Base-by-base conservation (phyloP, 2,888 invertebrate species). In the Drosophila diplacantha region DNA sequence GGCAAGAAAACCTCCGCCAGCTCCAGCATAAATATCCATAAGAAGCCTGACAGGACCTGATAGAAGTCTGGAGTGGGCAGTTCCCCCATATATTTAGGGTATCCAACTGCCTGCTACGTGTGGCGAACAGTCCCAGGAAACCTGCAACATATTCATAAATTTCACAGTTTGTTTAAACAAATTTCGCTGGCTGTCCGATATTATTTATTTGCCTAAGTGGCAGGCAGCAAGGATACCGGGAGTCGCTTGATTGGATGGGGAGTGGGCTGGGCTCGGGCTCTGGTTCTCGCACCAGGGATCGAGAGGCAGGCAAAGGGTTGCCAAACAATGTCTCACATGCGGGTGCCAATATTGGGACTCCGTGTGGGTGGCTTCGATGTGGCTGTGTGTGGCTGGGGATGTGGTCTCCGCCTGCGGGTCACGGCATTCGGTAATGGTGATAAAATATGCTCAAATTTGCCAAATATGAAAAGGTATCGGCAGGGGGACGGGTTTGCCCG, bases 391-490 rank as follows among this genome's bases (percentile, higher is more conserved):
- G 29, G 34, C 34, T 43, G 50, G 22, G 44, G 38, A 39, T 22
- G 46, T 35, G 52, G 47, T 34, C 32, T 49, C 32, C 59, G 76
- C 77, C 77, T 77, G 81, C 75, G 83, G 77, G 77, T 83, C 83
- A 81, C 61, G 62, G 51, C 56, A 65, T 71, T 69, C 53, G 63
- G 71, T 83, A 84, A 85, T 83, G 83, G 83, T 83, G 85, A 85
- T 85, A 85, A 85, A 85, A 85, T 85, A 85, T 84, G 82, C 84
- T 82, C 81, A 83, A 81, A 81, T 83, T 83, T 81, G 81, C 75
- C 78, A 75, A 79, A 81, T 78, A 81, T 81, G 82, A 81, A 81
- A 82, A 81, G 82, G 83, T 82, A 82, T 74, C 71, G 63, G 44
- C 44, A 24, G 41, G 39, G 61, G 34, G 7, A 50, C 20, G 38